Evolutionary conservation across 2,113 vertebrate genomes (phyloP).

Genomic region (Narcine bancroftii): DNA sequence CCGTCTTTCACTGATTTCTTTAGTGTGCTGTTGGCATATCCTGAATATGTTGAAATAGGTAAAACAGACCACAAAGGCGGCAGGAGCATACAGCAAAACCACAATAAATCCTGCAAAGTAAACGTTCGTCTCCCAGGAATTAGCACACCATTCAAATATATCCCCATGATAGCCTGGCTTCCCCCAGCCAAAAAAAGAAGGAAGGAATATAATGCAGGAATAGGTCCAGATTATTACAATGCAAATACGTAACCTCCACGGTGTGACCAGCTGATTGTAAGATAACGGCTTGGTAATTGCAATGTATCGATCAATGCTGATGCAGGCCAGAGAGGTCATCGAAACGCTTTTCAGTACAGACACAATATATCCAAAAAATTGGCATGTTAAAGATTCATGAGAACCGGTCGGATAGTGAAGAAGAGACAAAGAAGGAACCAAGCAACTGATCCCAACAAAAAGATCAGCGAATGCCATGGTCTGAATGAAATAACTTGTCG

Average conservation of each 20-base stretch:
- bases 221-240: conserved; percentile 89
- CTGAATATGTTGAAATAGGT: conserved; percentile 97
- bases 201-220: conserved; percentile 83
- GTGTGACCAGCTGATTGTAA: conserved; percentile 81
- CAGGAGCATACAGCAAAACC: conserved; percentile 81
- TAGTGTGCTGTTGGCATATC: conserved; percentile 92
- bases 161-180: conserved; percentile 97
- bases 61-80: conserved; percentile 85
- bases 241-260: conserved; percentile 83
- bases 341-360: conserved; percentile 95
- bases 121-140: conserved; percentile 73
- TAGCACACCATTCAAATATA: conserved; percentile 83
- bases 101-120: conserved; percentile 89
- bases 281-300: conserved; percentile 87
- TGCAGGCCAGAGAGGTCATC: conserved; percentile 87
- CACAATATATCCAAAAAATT: conserved; percentile 86
- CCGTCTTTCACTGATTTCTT: conserved; percentile 84
- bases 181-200: conserved; percentile 86
- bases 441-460: conserved; percentile 89
- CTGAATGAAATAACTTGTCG: conserved; percentile 95
- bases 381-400: conserved; percentile 78
- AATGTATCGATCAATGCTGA: conserved; percentile 92
- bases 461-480: conserved; percentile 97
- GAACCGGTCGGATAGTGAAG: conserved; percentile 74
- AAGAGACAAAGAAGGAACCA: conserved; percentile 85